Conservation (phyloP, 2,888 invertebrate genomes). For the Lissonota sp. region DNA sequence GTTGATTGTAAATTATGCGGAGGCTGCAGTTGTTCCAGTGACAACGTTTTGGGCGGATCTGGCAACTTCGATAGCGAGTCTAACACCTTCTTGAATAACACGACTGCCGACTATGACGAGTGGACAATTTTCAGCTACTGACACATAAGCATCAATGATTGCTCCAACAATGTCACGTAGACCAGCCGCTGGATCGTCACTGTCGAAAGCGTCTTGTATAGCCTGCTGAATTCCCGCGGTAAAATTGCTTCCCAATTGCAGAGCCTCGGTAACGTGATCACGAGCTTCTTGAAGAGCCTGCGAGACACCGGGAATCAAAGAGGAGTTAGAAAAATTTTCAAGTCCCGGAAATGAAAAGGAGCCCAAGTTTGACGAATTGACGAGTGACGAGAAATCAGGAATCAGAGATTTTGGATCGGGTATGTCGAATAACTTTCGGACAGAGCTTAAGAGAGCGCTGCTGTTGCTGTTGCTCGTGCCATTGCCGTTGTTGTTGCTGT, state of each 20-base stretch:
- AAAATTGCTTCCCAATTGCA: conserved; percentile 63
- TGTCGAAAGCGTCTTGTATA: conserved; percentile 60
- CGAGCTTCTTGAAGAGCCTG: conserved; percentile 63
- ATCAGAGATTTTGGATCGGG: conserved; percentile 26
- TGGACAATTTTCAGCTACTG: conserved; percentile 68
- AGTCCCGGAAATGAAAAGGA: conserved; percentile 21
- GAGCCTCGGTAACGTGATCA: conserved; percentile 56
- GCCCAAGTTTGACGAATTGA: neutral
- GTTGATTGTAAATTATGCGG: too few species aligned
- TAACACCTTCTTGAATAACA: conserved; percentile 68
- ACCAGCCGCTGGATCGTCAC: conserved; percentile 61
- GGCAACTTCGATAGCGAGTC: conserved; percentile 65
- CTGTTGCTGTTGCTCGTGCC: neutral
- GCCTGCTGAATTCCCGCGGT: conserved; percentile 65
- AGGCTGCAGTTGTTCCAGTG: conserved; percentile 47
- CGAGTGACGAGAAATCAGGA: conserved; percentile 28
- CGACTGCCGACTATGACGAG: conserved; percentile 62
- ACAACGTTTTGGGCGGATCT: conserved; percentile 63
- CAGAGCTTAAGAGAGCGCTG: neutral
- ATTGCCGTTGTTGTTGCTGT: too few species aligned
- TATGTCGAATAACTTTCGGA: conserved; percentile 26
- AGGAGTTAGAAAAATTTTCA: neutral
- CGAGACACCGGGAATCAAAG: conserved; percentile 57
- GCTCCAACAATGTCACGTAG: conserved; percentile 61
- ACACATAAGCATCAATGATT: conserved; percentile 63